Evolutionary conservation across 2,888 invertebrate genomes (phyloP), one percentile per base, ranked within the genome.

Genomic region (Phlogophora meticulosa): DNA sequence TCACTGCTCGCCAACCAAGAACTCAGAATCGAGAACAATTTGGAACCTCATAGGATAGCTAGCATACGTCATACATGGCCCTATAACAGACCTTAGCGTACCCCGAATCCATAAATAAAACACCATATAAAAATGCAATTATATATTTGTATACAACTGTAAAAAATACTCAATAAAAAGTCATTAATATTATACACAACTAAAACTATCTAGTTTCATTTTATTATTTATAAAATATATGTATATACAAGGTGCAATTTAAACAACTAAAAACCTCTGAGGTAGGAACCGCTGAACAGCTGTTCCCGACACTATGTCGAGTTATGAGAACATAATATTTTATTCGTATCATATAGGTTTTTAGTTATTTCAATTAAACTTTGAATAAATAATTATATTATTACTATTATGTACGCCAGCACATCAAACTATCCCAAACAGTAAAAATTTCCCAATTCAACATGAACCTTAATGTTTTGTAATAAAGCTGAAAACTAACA

Each of bases 51-150:
- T 84, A 89, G 96, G 28, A 90, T 97, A 59, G 96, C 96, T 55
- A 97, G 97, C 86, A 94, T 97, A 86, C 96, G 97, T 72, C 93
- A 95, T 28, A 93, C 92, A 2, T 97, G 97, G 86, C 96, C 97
- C 0, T 97, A 96, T 86, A 95, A 94, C 78, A 90, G 96, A 87
- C 91, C 91, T 48, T 96, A 93, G 84, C 81, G 56, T 40, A 49
- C 20, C 10, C 17, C 20, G 52, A 38, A 52, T n/a, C 28, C 22
- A 67, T 48, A 43, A 85, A 85, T 72, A 72, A 86, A 87, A 88
- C 66, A 79, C 69, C 61, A 74, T 32, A 49, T 76, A 71, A 58
- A 76, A 81, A 81, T 78, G 70, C 78, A 77, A 80, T 80, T 74
- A 67, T 87, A 83, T 87, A 84, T 78, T 84, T 84, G 61, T 85